Evolutionary conservation across 2,888 invertebrate genomes (phyloP).

Genomic region (Nasonovia ribisnigri): DNA sequence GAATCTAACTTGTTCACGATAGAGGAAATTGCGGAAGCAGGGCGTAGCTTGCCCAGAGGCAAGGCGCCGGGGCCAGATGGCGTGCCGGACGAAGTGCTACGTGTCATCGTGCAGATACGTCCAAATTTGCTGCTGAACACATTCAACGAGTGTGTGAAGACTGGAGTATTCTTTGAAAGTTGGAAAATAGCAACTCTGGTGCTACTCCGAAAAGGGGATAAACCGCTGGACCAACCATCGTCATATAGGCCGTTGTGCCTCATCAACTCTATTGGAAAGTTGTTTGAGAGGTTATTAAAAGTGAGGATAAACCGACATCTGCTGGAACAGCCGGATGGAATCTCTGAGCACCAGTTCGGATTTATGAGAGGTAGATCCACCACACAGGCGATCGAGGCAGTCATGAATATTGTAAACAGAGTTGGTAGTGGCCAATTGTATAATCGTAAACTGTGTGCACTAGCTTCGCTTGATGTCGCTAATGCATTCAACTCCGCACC

Average conservation of each 20-base stretch:
- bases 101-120: background rate
- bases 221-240: background rate
- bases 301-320: background rate
- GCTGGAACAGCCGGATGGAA: no score
- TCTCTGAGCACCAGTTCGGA: no score
- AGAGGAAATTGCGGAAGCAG: no score
- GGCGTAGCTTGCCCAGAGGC: no score
- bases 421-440: background rate
- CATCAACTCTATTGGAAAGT: background rate
- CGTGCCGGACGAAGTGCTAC: background rate
- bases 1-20: background rate
- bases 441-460: background rate
- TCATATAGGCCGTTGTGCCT: background rate
- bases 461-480: background rate
- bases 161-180: conserved; percentile 72
- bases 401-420: background rate
- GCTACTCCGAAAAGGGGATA: background rate
- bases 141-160: conserved; percentile 35
- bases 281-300: background rate
- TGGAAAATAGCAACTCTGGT: background rate
- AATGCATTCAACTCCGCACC: background rate
- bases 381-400: background rate
- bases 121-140: conserved; percentile 67
- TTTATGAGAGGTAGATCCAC: background rate
- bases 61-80: no score